Evolutionary conservation across 2,888 invertebrate genomes (phyloP).

Genomic region (Cancer borealis): DNA sequence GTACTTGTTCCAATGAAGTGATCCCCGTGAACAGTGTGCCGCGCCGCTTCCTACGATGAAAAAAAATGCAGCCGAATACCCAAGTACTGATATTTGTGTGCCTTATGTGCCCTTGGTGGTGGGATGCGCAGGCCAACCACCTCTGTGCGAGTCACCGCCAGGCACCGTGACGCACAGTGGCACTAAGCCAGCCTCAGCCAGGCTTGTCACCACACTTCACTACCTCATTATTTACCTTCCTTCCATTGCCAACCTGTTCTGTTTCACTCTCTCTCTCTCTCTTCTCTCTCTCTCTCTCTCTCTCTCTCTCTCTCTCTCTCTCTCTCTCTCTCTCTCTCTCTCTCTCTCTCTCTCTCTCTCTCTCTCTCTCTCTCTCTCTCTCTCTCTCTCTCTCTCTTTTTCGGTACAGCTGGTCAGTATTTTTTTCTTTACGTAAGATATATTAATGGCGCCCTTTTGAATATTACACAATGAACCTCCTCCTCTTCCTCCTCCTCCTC

Average conservation of each 20-base stretch:
- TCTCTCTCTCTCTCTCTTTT: neutral
- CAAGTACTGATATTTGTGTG: no score
- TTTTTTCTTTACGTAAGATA: neutral
- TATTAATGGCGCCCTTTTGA: neutral
- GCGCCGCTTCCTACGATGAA: no score
- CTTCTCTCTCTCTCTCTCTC: conserved; percentile 3
- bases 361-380: conserved; percentile 18
- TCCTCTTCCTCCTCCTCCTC: no score
- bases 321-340: neutral
- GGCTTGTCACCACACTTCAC: neutral
- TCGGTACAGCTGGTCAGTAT: neutral
- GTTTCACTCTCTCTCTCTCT: neutral
- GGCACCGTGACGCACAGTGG: neutral
- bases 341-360: neutral
- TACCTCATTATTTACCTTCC: neutral
- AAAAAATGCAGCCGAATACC: no score
- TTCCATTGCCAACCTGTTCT: neutral
- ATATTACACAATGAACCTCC: neutral
- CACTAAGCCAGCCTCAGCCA: neutral
- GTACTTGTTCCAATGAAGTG: no score
- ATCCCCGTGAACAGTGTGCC: no score
- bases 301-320: neutral
- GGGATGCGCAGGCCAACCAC: neutral
- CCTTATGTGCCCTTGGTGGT: no score
- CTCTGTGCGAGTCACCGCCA: neutral